These are phyloP conservation scores for Mellivora capensis DNA, from an alignment of 2,113 vertebrate genomes.

Conservation along the genomic window DNA sequence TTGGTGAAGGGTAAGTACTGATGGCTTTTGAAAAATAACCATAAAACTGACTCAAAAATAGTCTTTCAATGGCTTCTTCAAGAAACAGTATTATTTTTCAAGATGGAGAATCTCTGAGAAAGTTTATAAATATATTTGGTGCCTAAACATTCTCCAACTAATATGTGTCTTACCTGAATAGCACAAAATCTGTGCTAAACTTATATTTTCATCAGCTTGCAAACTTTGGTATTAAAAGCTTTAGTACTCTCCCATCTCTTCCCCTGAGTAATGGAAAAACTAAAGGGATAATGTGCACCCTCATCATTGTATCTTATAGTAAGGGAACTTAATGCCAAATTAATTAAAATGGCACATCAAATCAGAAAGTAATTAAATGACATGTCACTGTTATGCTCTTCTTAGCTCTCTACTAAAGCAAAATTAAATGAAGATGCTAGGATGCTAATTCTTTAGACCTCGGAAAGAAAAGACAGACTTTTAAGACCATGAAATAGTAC, in stretches of 20 bases:
- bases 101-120: background rate
- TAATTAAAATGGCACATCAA: conserved; percentile 64
- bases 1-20: background rate
- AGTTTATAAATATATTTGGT: background rate
- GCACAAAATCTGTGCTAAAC: background rate
- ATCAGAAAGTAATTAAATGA: conserved; percentile 53
- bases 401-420: background rate
- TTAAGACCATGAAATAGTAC: background rate
- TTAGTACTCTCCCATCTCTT: background rate
- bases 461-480: conserved; percentile 11
- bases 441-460: conserved; percentile 32
- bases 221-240: conserved; percentile 10
- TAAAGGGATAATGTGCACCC: background rate
- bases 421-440: conserved; percentile 54
- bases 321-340: conserved; percentile 40
- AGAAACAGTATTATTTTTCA: conserved; percentile 30
- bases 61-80: background rate
- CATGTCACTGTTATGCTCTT: conserved; percentile 24
- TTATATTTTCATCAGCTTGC: conserved; percentile 22
- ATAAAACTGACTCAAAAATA: background rate
- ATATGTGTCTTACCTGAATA: background rate
- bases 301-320: background rate
- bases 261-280: background rate
- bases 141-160: background rate
- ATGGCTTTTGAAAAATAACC: background rate